Evolutionary conservation across 2,797 vertebrate species (phyloP), one percentile per base, ranked within the genome.

Genomic region (Sphaeramia orbicularis): DNA sequence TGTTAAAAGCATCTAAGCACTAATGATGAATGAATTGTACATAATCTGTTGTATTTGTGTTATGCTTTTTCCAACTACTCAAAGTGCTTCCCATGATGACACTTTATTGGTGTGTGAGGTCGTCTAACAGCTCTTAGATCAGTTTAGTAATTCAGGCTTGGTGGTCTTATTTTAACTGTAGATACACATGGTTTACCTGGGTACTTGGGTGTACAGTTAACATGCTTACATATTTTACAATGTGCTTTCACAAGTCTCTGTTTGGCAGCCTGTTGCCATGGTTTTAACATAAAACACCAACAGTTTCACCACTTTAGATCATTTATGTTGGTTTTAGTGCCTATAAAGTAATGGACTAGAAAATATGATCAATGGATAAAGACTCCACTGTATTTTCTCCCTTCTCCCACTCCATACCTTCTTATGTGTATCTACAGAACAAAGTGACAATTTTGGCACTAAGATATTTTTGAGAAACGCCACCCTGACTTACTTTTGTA

Each of bases 61-160:
- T 51, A 0, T 0, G 55, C 61, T 69, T 75, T 27, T 52, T 73
- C 36, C 51, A 60, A 65, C 49, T 54, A n/a, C 18, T 60, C 24
- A 37, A 73, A 77, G 80, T 80, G 63, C 84, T 87, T 90, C 82
- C 76, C 43, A 30, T 49, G 60, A 64, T 73, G 76, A 79, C 71
- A 65, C 76, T 67, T 75, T 71, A 63, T 58, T 44, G 41, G 43
- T 14, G 44, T 2, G 61, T 61, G 71, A 77, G 61, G 62, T 70
- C 4, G 9, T 56, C 59, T 37, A 55, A 56, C 56, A 41, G 49
- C 54, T 61, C 55, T 67, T 37, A 12, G 44, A 61, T 74, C 48
- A 45, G 62, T 73, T 52, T 19, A 52, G 27, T 15, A 35, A 51
- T 38, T 16, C 42, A 13, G 21, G 54, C 44, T 36, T 21, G 18